Percentiles rank a stretch among this genome's conserved stretches.
These are phyloP conservation scores for Elmis aenea DNA, from an alignment of 2,888 invertebrate species.

Conservation along the genomic window DNA sequence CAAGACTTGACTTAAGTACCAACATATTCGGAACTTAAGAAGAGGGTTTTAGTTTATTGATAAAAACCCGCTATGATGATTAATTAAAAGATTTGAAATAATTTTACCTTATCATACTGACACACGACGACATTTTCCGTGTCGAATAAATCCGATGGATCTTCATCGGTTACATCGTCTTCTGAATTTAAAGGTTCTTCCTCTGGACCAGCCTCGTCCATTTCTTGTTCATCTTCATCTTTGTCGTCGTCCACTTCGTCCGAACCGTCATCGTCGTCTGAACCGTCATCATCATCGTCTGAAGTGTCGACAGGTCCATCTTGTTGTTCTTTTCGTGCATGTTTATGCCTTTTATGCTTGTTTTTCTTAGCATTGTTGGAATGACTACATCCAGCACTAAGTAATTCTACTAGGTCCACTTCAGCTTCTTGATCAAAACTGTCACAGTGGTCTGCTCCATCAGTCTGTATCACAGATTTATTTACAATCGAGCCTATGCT, in stretches of 20 bases:
- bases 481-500: conserved; percentile 18
- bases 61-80: too few species aligned
- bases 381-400: conserved; percentile 2
- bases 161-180: conserved; percentile 97
- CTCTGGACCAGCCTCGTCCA: conserved; percentile 44
- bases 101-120: conserved; percentile 91
- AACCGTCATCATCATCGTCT: conserved; percentile 71
- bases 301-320: conserved; percentile 60
- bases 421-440: conserved; percentile 45
- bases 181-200: conserved; percentile 93
- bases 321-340: conserved; percentile 24
- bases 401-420: not conserved
- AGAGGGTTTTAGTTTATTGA: too few species aligned
- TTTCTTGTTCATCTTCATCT: conserved; percentile 48
- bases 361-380: conserved; percentile 5
- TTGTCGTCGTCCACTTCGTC: conserved; percentile 61
- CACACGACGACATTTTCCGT: conserved; percentile 99
- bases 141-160: conserved; percentile 91
- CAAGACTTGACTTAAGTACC: too few species aligned
- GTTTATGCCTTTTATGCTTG: conserved; percentile 5
- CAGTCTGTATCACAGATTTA: conserved; percentile 33
- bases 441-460: conserved; percentile 19
- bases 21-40: too few species aligned
- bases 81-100: not conserved
- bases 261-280: conserved; percentile 66